phyloP scores from a whole-genome alignment of 1,140 invertebrate genomes.

The Heliothis subflexa region DNA sequence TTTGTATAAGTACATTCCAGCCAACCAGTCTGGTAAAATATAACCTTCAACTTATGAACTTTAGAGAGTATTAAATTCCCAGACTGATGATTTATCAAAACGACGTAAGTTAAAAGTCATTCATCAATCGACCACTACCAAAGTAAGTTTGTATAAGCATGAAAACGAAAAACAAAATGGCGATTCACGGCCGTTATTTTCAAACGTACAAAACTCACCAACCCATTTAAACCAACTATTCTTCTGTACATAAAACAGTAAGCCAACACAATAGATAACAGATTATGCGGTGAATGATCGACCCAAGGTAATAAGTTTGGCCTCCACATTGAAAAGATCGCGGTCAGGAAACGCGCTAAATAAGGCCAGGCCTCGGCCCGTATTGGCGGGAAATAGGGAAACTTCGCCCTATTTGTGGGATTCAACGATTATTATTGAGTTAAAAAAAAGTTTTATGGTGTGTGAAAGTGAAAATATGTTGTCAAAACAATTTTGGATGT shows the following conservation, averaged over 20 bases:
- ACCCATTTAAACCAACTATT: neutral
- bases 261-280: slow-evolving; percentile 11
- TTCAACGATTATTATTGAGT: slow-evolving; percentile 50
- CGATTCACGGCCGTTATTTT: neutral
- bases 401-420: slow-evolving; percentile 47
- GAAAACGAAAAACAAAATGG: too few relatives aligned
- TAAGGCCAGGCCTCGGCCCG: slow-evolving; percentile 50
- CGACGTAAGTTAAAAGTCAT: too few relatives aligned
- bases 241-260: neutral
- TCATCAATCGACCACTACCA: too few relatives aligned
- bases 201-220: neutral
- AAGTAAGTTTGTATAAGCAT: too few relatives aligned
- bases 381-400: slow-evolving; percentile 53
- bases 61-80: too few relatives aligned
- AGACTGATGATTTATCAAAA: too few relatives aligned
- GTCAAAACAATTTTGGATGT: too few relatives aligned
- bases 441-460: slow-evolving; percentile 33
- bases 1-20: too few relatives aligned
- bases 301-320: slow-evolving; percentile 50
- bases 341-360: slow-evolving; percentile 57
- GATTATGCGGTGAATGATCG: slow-evolving; percentile 32
- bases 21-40: too few relatives aligned
- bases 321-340: slow-evolving; percentile 53
- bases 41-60: too few relatives aligned
- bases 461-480: neutral